These are phyloP conservation scores for Chaenocephalus aceratus DNA, from an alignment of 2,113 vertebrate species.

Conservation along the genomic window DNA sequence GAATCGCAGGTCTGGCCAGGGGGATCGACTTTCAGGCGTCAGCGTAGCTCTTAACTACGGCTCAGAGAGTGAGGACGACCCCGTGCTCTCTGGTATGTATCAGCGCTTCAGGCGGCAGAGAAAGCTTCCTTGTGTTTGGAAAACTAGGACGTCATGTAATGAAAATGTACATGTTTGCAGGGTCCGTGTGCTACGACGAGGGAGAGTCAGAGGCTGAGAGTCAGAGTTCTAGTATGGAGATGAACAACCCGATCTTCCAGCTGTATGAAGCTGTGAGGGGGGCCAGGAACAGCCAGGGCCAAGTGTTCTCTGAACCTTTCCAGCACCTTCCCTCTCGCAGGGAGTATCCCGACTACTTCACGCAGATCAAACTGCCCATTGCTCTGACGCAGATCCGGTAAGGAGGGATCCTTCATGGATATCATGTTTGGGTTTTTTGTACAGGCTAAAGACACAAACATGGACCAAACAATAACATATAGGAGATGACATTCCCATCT, in stretches of 20 bases:
- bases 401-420: background rate
- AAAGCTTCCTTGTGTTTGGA: background rate
- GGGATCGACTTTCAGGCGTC: conserved; percentile 94
- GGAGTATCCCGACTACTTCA: conserved; percentile 98
- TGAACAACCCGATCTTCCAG: conserved; percentile 94
- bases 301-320: conserved; percentile 95
- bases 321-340: conserved; percentile 95
- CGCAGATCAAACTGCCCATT: conserved; percentile 97
- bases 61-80: conserved; percentile 97
- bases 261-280: conserved; percentile 94
- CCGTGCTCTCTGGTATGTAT: conserved; percentile 90
- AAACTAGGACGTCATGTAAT: background rate
- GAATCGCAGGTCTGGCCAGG: conserved; percentile 96
- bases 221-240: conserved; percentile 93
- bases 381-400: conserved; percentile 96
- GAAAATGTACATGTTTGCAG: conserved; percentile 56
- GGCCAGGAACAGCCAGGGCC: conserved; percentile 94
- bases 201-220: conserved; percentile 95
- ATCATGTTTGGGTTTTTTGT: too few species aligned
- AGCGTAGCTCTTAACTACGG: conserved; percentile 94
- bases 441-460: too few species aligned
- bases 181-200: conserved; percentile 90
- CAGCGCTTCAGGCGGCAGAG: background rate
- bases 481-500: too few species aligned
- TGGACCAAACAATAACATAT: too few species aligned